Evolutionary conservation across 2,888 invertebrate species (phyloP).

Genomic region (Toxonevra muliebris): DNA sequence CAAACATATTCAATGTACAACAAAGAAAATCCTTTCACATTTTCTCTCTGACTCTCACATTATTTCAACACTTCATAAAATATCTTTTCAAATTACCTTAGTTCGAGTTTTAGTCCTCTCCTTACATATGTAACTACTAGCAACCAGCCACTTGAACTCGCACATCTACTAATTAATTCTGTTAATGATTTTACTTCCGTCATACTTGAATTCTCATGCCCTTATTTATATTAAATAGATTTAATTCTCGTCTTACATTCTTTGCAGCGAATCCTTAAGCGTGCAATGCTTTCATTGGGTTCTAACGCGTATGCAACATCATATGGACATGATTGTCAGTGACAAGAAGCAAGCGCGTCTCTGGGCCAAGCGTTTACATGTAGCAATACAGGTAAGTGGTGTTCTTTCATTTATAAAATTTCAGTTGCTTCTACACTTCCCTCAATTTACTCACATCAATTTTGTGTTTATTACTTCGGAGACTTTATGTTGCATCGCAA

Average conservation of each 20-base stretch:
- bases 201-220: conserved; percentile 3
- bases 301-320: conserved; percentile 74
- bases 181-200: conserved; percentile 18
- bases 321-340: conserved; percentile 85
- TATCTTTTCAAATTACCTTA: too few relatives aligned
- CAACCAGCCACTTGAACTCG: too few relatives aligned
- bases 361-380: conserved; percentile 88
- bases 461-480: conserved; percentile 45
- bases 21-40: too few relatives aligned
- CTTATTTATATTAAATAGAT: too few relatives aligned
- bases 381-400: conserved; percentile 71
- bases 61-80: too few relatives aligned
- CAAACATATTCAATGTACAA: too few relatives aligned
- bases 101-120: too few relatives aligned
- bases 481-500: background rate
- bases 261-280: conserved; percentile 87
- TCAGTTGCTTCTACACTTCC: conserved; percentile 3
- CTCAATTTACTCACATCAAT: conserved; percentile 89
- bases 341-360: conserved; percentile 85
- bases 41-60: too few relatives aligned
- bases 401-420: background rate
- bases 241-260: too few relatives aligned
- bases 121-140: too few relatives aligned
- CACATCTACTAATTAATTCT: background rate
- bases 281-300: conserved; percentile 93